Conservation (phyloP, 2,113 vertebrate species). For the Tympanuchus pallidicinctus region DNA sequence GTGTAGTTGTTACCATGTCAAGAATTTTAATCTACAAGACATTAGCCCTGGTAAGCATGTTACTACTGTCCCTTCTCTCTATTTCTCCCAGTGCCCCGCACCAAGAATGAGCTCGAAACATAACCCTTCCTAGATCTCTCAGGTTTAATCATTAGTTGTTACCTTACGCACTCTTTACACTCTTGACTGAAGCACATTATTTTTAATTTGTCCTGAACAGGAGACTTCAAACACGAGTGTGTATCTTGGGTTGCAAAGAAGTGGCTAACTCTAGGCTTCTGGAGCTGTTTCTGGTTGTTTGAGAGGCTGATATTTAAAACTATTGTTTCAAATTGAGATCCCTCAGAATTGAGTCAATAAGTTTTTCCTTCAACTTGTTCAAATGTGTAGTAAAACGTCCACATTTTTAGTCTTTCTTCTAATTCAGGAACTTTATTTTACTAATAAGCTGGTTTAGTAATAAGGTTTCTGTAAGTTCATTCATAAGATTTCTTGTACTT, state of each 20-base stretch:
- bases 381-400: not conserved
- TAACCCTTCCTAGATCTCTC: not conserved
- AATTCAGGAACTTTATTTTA: not conserved
- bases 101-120: not conserved
- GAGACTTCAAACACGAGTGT: not conserved
- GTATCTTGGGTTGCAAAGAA: not conserved
- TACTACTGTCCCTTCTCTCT: not conserved
- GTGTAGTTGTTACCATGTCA: not conserved
- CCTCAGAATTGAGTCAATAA: not conserved
- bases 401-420: not conserved
- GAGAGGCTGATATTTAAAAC: not conserved
- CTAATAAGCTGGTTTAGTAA: not conserved
- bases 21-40: not conserved
- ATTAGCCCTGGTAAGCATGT: not conserved
- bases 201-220: not conserved
- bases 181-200: not conserved
- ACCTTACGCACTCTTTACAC: not conserved
- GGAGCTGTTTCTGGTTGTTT: not conserved
- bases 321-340: not conserved
- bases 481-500: not conserved
- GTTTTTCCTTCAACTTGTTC: not conserved
- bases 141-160: not conserved
- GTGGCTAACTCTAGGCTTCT: not conserved
- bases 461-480: not conserved
- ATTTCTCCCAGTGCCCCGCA: not conserved